Base-by-base conservation (phyloP, 2,888 invertebrate species). In the Campopleginae sp. region DNA sequence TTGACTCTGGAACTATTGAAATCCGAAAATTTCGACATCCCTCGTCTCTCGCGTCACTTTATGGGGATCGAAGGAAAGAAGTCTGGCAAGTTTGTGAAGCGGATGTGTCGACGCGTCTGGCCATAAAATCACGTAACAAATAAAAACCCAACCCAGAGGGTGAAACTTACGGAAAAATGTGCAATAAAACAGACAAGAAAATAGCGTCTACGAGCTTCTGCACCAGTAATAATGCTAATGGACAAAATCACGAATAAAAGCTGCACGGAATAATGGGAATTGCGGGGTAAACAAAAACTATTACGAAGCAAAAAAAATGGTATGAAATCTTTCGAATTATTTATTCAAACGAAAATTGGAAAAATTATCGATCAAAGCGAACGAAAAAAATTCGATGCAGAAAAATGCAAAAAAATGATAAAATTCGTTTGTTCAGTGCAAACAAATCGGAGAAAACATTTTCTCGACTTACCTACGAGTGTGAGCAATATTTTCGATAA, bases 401-500 rank as follows among this genome's bases (percentile, higher is more conserved):
- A 6, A 10, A 54, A 23, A 54, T 12, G 8, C 12, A 58, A 27
- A 27, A 4, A 14, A 27, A 38, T 0, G 7, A 33, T 38, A 3
- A 2, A 31, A 3, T 38, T 38, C 27, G 12, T 58, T 58, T 2
- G 19, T 14, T 51, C n/a, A 7, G 19, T 51, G n/a, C 19, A 19
- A 51, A 19, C n/a, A 7, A 27, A 48, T 12, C 0, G 19, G 19
- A 42, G 1, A 54, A 23, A 38, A 10, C 44, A 76, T 38, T 61
- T 68, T 76, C 87, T 66, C 38, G 75, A 90, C 92, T 93, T 88
- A 94, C 93, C 94, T 92, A 88, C 96, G 95, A 33, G 97, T 97
- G 92, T 97, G 97, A 72, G 97, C 97, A 86, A 98, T 96, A 93
- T 98, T 98, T 94, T 98, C 98, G 94, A 98, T 98, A 91, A 98